Evolutionary conservation across 2,113 vertebrate species (phyloP).

Genomic region (Malaclemys terrapin): DNA sequence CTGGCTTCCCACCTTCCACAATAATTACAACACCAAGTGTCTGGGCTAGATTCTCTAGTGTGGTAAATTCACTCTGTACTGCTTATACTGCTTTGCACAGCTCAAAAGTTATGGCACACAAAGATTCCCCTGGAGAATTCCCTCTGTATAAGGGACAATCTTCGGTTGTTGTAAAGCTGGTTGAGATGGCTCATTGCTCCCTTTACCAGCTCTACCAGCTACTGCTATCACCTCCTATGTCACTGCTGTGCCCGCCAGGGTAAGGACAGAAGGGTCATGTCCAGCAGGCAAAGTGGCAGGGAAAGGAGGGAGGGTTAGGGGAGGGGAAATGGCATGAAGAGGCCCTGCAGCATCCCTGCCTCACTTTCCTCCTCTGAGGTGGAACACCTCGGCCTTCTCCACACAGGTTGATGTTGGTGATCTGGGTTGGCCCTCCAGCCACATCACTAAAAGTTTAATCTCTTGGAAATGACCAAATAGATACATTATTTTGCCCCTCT

Average conservation of each 20-base stretch:
- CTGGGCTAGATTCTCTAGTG: neutral
- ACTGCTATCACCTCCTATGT: neutral
- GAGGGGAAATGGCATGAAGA: neutral
- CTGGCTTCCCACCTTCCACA: neutral
- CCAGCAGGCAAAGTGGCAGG: neutral
- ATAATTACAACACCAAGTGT: neutral
- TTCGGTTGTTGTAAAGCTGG: neutral
- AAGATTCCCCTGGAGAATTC: neutral
- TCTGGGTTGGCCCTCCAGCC: neutral
- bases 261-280: neutral
- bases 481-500: neutral
- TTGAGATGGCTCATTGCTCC: neutral
- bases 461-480: neutral
- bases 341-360: neutral
- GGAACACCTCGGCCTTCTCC: neutral
- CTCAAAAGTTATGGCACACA: rapidly evolving
- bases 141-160: neutral
- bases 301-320: neutral
- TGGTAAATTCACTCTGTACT: neutral
- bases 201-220: rapidly evolving
- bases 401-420: neutral
- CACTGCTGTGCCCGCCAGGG: neutral
- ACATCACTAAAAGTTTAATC: neutral
- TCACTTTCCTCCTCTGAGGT: neutral
- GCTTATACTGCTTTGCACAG: neutral